phyloP scores from a whole-genome alignment of 2,888 invertebrate species.

The Campaea margaritaria region DNA sequence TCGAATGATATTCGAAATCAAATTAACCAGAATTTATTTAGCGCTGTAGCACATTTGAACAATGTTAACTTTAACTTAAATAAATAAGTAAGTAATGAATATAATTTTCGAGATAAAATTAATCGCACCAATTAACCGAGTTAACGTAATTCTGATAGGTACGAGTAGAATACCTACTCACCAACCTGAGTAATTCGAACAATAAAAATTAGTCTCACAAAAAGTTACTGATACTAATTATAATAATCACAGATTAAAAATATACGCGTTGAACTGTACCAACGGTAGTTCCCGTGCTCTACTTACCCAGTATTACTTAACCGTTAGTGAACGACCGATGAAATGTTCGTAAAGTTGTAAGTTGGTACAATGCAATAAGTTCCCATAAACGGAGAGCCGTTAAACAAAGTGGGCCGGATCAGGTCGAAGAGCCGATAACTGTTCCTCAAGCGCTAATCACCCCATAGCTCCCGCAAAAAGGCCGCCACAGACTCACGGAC shows the following conservation, averaged over 20 bases:
- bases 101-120: conserved; percentile 14
- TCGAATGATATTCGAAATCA: no score
- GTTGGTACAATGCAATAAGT: conserved; percentile 54
- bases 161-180: no score
- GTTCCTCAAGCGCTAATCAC: conserved; percentile 72
- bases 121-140: conserved; percentile 24
- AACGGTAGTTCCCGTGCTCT: conserved; percentile 47
- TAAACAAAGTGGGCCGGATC: conserved; percentile 59
- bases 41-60: no score
- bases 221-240: conserved; percentile 3
- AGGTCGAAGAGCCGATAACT: conserved; percentile 69
- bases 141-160: background rate
- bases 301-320: conserved; percentile 41
- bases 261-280: conserved; percentile 5
- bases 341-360: conserved; percentile 9
- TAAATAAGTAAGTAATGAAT: conserved; percentile 12
- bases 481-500: conserved; percentile 63
- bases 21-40: no score
- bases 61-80: conserved; percentile 3
- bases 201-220: conserved; percentile 19
- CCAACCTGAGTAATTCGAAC: background rate
- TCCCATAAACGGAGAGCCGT: conserved; percentile 66
- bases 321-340: conserved; percentile 19
- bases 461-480: conserved; percentile 46
- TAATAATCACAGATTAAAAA: conserved; percentile 24